phyloP scores from a whole-genome alignment of 2,113 vertebrate genomes.

The Lampris megalopsis region DNA sequence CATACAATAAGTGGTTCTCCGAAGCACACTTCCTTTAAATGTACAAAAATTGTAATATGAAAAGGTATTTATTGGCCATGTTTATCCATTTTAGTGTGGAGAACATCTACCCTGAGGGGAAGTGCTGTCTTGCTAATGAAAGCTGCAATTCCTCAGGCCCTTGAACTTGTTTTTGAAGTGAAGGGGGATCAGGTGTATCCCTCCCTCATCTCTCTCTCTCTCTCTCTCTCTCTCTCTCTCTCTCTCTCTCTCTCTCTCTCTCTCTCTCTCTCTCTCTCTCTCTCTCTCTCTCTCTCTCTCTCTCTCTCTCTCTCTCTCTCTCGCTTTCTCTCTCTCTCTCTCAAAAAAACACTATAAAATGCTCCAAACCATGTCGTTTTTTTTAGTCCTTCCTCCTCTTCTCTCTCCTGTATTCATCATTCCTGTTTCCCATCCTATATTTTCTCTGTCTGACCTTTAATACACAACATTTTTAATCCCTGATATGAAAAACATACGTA shows the following conservation, averaged over 20 bases:
- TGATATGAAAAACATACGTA: conserved; percentile 29
- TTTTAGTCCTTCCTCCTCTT: not conserved
- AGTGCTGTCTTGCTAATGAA: not conserved
- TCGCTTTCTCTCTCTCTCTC: not conserved
- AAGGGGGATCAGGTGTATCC: conserved; percentile 16
- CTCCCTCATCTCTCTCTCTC: conserved; percentile 6
- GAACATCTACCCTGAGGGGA: not conserved
- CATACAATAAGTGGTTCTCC: too few species aligned
- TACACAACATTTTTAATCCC: conserved; percentile 33
- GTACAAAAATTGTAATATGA: too few species aligned
- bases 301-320: not conserved
- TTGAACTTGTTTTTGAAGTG: conserved; percentile 17
- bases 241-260: conserved; percentile 8
- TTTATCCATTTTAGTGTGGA: not conserved
- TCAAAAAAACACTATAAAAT: too few species aligned
- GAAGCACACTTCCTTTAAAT: too few species aligned
- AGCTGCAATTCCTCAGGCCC: conserved; percentile 1
- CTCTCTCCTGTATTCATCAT: conserved; percentile 29
- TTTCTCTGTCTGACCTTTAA: conserved; percentile 21
- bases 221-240: conserved; percentile 2
- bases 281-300: not conserved
- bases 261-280: not conserved
- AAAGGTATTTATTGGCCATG: not conserved
- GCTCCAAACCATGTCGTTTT: too few species aligned
- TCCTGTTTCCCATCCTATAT: conserved; percentile 13